Evolutionary conservation across 2,888 invertebrate species (phyloP), one percentile per base, ranked within the genome.

Genomic region (Oscheius sp.): DNA sequence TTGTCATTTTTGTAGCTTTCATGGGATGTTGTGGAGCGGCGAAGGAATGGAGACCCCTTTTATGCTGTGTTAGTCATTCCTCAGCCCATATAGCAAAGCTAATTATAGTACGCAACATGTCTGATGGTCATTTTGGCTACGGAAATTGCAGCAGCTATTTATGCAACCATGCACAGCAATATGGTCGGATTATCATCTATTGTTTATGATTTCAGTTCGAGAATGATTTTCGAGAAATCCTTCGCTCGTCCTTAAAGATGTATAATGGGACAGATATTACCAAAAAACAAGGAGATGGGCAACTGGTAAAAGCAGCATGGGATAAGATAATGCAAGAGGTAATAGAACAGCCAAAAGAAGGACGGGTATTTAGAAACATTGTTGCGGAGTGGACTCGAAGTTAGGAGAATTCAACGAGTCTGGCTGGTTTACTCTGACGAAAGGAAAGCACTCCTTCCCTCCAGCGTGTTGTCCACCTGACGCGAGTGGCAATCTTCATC

Each of bases 241-340:
- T 85, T 2, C 78, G 75, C 28, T 78, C 83, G 3, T 79, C 82
- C 24, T 70, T 85, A 24, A 81, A 80, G 66, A 80, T 84, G 80
- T 85, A 85, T 75, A 85, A 85, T 71, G 85, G 85, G 24, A 85
- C 85, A 20, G 83, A 84, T 50, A 67, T 50, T 17, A 61, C 62
- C 61, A 68, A 66, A 20, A 65, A 47, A 9, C 50, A 59, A 2
- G 67, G 61, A 20, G 69, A 38, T 12, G 72, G 72, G 5, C 49
- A 84, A 45, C 62, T 85, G 41, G 83, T 84, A 8, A 84, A 85
- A 68, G 76, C 82, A 1, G 84, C 84, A 5, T 84, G 85, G 85
- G 85, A 85, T 65, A 83, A 83, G 65, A 74, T 85, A 17, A 85
- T 85, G 85, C 81, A 79, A 14, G 85, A 85, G 72, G 84, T 82